Conservation (phyloP, 1,140 invertebrate species). For the Monochamus saltuarius region DNA sequence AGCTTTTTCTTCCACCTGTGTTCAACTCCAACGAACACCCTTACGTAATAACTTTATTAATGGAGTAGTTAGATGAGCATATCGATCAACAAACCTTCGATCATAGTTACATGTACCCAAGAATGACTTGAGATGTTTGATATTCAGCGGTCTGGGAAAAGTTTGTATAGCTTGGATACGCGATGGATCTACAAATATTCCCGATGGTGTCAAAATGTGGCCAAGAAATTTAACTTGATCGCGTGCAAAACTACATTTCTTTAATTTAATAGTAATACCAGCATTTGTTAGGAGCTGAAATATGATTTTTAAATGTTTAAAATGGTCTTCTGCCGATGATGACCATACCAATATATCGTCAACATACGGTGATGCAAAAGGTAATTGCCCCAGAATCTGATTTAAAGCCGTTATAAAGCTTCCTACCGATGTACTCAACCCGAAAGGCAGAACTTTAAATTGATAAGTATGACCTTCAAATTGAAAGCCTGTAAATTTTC, state of each 20-base stretch:
- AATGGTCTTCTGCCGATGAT: too few relatives aligned
- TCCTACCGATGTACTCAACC: slow-evolving; percentile 1
- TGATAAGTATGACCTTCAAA: slow-evolving; percentile 1
- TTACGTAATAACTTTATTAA: background rate
- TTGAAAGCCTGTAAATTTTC: slow-evolving; percentile 2
- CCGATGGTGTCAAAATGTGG: background rate
- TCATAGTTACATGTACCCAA: background rate
- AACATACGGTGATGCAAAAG: background rate
- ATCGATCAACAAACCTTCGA: background rate
- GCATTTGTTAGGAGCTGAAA: background rate
- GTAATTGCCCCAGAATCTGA: background rate
- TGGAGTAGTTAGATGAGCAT: background rate
- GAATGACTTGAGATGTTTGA: background rate
- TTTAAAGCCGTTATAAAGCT: slow-evolving; percentile 1
- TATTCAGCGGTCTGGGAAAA: background rate
- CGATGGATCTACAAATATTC: background rate
- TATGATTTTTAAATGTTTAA: background rate
- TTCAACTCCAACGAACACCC: background rate
- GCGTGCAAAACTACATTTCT: background rate
- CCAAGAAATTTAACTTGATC: background rate
- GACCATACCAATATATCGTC: slow-evolving; percentile 19
- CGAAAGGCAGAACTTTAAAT: slow-evolving; percentile 4
- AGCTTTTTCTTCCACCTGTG: background rate
- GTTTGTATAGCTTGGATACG: slow-evolving; percentile 3
- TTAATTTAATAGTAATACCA: background rate